phyloP scores from a whole-genome alignment of 2,113 vertebrate species.

The Mustelus asterias region DNA sequence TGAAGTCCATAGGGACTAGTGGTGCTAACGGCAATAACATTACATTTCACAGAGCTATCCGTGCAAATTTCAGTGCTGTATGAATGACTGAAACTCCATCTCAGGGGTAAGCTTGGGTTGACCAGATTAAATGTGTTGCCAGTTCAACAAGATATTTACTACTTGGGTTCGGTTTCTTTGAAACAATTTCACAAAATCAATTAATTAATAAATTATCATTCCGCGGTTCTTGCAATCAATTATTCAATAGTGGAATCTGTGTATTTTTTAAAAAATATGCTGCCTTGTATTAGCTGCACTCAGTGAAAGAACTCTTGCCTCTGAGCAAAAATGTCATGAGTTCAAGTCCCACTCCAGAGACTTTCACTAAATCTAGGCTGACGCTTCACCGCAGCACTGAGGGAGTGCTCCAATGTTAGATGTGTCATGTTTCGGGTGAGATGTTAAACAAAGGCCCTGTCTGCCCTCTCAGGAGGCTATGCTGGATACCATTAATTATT shows the following conservation, averaged over 20 bases:
- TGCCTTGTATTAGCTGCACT: not conserved
- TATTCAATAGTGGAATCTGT: not conserved
- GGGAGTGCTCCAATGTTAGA: not conserved
- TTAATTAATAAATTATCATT: slow-evolving; percentile 10
- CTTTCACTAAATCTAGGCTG: not conserved
- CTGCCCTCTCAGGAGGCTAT: not conserved
- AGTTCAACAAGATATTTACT: not conserved
- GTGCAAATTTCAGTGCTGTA: not conserved
- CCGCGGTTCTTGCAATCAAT: not conserved
- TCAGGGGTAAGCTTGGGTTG: not conserved
- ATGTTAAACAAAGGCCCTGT: not conserved
- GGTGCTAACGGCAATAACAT: not conserved
- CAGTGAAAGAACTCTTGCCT: not conserved
- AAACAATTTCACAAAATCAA: not conserved
- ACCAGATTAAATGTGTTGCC: not conserved
- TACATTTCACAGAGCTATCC: not conserved
- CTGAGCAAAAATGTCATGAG: not conserved
- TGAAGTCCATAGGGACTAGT: not conserved
- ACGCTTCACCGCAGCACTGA: not conserved
- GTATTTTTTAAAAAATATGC: not conserved
- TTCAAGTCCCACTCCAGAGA: not conserved
- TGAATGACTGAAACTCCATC: not conserved
- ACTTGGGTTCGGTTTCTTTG: not conserved
- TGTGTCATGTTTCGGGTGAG: not conserved
- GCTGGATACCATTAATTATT: not conserved